Percentiles rank a stretch among this genome's conserved stretches.
Evolutionary conservation across 2,888 invertebrate species (phyloP).

Genomic region (Parnassius glacialis): DNA sequence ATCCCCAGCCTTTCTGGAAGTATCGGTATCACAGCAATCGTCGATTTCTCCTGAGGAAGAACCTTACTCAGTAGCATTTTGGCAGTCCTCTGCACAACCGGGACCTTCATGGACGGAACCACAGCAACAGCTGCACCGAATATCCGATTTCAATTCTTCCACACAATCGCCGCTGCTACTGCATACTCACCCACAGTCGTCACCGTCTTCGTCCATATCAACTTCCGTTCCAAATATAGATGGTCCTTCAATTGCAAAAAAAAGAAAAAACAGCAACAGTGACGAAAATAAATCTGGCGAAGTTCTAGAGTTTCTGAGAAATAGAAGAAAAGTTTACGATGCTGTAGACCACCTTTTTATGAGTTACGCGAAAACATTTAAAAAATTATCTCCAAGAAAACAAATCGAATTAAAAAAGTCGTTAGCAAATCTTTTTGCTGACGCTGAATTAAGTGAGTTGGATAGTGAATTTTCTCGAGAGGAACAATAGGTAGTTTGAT

Average conservation of each 20-base stretch:
- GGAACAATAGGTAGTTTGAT: no score
- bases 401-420: background rate
- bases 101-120: no score
- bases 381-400: background rate
- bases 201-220: background rate
- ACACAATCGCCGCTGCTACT: background rate
- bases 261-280: background rate
- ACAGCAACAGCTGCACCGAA: background rate
- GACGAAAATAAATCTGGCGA: background rate
- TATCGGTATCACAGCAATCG: background rate
- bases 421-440: background rate
- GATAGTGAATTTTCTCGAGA: background rate
- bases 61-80: background rate
- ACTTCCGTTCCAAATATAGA: background rate
- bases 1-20: background rate
- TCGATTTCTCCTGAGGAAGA: background rate
- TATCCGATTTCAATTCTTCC: background rate
- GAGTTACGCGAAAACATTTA: background rate
- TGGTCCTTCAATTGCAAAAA: background rate
- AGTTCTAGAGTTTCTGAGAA: background rate
- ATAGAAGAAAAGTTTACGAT: background rate
- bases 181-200: background rate
- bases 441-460: background rate
- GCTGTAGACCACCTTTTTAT: background rate
- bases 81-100: background rate